Evolutionary conservation across 2,113 vertebrate genomes (phyloP).

Genomic region (Accipiter virgatus): DNA sequence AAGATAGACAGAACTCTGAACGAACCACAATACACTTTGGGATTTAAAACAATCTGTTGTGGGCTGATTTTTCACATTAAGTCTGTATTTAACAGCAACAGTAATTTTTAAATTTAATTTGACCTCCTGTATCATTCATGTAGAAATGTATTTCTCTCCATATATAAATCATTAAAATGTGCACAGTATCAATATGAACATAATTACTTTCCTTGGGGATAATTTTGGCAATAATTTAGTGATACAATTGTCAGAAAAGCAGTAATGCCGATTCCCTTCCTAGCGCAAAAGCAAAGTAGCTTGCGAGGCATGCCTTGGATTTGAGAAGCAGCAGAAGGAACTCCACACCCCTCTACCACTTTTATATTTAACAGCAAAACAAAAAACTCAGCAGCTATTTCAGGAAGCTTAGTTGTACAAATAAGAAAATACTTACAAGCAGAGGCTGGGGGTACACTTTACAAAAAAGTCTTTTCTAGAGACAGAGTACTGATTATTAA

Average conservation of each 20-base stretch:
- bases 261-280: not conserved
- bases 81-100: not conserved
- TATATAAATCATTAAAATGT: not conserved
- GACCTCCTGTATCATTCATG: not conserved
- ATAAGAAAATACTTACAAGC: conserved; percentile 49
- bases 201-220: not conserved
- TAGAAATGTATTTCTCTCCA: not conserved
- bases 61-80: conserved; percentile 18
- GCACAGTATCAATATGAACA: not conserved
- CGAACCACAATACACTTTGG: not conserved
- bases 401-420: conserved; percentile 44
- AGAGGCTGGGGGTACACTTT: conserved; percentile 23
- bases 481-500: conserved; percentile 44
- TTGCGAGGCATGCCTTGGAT: conserved; percentile 48
- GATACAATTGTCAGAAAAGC: not conserved
- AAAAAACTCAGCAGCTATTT: conserved; percentile 51
- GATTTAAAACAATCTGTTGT: not conserved
- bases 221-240: not conserved
- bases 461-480: conserved; percentile 29
- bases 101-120: not conserved
- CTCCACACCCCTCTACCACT: conserved; percentile 54
- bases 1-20: not conserved
- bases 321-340: conserved; percentile 61
- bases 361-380: conserved; percentile 52
- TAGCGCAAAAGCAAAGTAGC: conserved; percentile 7